Percentiles rank a stretch among this genome's conserved stretches.
phyloP scores from a whole-genome alignment of 2,113 vertebrate species.

The Nyctereutes procyonoides region DNA sequence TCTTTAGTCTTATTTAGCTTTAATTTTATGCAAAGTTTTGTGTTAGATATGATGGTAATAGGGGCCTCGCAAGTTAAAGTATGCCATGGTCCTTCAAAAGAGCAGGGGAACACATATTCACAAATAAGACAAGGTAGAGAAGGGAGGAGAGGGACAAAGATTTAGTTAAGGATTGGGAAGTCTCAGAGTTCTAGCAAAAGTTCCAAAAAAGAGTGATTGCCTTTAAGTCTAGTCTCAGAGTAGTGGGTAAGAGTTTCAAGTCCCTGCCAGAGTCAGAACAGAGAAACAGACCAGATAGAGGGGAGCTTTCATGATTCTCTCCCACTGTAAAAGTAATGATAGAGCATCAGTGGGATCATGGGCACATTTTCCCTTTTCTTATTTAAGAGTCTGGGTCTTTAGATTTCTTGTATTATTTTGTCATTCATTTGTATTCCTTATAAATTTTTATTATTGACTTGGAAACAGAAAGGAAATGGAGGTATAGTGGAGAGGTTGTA shows the following conservation, averaged over 20 bases:
- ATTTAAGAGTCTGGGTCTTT: neutral
- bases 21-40: conserved; percentile 14
- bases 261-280: neutral
- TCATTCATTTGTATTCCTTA: neutral
- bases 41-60: neutral
- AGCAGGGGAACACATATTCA: neutral
- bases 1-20: conserved; percentile 37
- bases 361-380: neutral
- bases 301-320: neutral
- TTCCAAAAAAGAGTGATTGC: neutral
- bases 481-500: neutral
- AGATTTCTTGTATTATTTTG: neutral
- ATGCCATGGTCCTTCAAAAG: neutral
- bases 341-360: neutral
- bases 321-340: neutral
- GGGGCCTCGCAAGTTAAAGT: neutral
- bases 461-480: neutral
- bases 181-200: neutral
- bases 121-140: neutral
- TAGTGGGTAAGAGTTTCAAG: neutral
- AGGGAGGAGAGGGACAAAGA: neutral
- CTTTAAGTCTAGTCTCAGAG: neutral
- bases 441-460: conserved; percentile 5
- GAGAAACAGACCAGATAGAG: neutral
- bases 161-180: neutral